A percentile compares a stretch with the other conserved stretches of the same genome.
Conservation (phyloP, 2,888 invertebrate species). For the Achlya flavicornis region DNA sequence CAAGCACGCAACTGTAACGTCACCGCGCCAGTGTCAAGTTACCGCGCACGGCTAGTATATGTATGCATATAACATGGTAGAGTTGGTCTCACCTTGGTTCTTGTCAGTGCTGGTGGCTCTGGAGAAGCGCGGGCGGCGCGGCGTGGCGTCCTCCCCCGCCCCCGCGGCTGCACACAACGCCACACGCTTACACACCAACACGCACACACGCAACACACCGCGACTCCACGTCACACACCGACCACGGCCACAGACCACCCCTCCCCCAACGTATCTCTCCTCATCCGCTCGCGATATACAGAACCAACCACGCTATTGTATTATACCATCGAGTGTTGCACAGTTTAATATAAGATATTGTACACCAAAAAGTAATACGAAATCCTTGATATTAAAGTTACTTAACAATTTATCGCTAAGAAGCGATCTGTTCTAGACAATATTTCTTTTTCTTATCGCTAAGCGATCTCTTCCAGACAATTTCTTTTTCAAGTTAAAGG, state of each 20-base stretch:
- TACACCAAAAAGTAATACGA: too few species aligned
- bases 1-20: too few species aligned
- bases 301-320: conserved; percentile 35
- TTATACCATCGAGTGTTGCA: background rate
- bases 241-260: conserved; percentile 22
- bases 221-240: conserved; percentile 29
- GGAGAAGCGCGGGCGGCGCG: conserved; percentile 80
- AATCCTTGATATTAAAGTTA: too few species aligned
- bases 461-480: too few species aligned
- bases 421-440: too few species aligned
- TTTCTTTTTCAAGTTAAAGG: too few species aligned
- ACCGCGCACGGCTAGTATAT: background rate
- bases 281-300: conserved; percentile 30
- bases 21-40: too few species aligned
- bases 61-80: background rate
- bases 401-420: too few species aligned
- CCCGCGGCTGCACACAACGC: conserved; percentile 56
- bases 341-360: too few species aligned
- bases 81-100: conserved; percentile 67
- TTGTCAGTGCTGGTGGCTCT: conserved; percentile 81
- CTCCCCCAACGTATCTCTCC: too few species aligned
- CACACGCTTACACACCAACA: conserved; percentile 16
- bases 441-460: too few species aligned
- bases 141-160: conserved; percentile 62
- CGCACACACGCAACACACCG: conserved; percentile 57